phyloP scores from a whole-genome alignment of 2,113 vertebrate species.

The Cryptotis parvus region DNA sequence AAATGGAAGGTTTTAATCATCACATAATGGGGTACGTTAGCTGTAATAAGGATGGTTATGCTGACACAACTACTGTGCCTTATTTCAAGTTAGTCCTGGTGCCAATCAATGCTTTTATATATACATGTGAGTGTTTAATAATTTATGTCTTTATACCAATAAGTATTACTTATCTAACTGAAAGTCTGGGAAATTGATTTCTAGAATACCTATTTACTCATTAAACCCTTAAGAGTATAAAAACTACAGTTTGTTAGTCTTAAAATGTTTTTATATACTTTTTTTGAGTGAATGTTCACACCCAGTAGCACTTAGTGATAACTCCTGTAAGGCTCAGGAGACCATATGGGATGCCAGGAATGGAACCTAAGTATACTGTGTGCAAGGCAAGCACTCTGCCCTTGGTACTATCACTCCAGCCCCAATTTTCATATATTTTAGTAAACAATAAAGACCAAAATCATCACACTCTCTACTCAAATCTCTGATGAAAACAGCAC shows the following conservation, averaged over 20 bases:
- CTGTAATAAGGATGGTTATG: constrained; percentile 24
- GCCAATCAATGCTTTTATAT: neutral
- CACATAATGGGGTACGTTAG: constrained; percentile 45
- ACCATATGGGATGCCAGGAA: no score
- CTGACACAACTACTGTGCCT: constrained; percentile 36
- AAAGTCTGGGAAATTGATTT: constrained; percentile 25
- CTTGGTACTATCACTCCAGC: no score
- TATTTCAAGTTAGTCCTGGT: neutral
- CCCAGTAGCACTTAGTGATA: no score
- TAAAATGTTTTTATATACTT: constrained; percentile 13
- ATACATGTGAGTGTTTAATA: neutral
- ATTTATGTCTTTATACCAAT: constrained; percentile 35
- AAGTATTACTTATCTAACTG: constrained; percentile 36
- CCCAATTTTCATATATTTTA: neutral
- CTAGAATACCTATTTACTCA: constrained; percentile 41
- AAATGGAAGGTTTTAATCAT: constrained; percentile 65
- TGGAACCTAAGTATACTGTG: no score
- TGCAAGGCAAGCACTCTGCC: no score
- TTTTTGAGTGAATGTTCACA: no score
- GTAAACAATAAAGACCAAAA: constrained; percentile 52
- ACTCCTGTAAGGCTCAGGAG: no score
- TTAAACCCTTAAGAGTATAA: constrained; percentile 1
- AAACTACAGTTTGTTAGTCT: constrained; percentile 22
- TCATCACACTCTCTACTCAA: neutral
- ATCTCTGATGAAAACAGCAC: neutral